phyloP scores from a whole-genome alignment of 2,888 invertebrate genomes.

The Cyrtodaria siliqua region DNA sequence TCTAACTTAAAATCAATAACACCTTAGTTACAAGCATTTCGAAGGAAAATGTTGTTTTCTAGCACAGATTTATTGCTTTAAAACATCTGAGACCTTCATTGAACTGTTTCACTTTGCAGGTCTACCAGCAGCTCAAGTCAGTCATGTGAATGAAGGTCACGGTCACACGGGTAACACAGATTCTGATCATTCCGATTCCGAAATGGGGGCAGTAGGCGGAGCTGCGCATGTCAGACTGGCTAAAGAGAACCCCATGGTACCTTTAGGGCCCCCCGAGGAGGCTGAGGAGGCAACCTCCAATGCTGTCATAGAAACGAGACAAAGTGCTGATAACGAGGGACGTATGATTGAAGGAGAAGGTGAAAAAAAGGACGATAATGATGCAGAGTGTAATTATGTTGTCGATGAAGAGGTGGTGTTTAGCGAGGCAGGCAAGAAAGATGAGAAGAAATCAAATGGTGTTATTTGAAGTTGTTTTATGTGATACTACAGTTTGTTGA shows the following conservation, averaged over 20 bases:
- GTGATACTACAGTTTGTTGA: too few relatives aligned
- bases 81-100: too few relatives aligned
- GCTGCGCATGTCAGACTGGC: slow-evolving; percentile 33
- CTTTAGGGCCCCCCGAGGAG: slow-evolving; percentile 4
- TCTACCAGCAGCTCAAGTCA: slow-evolving; percentile 62
- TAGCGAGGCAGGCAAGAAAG: slow-evolving; percentile 39
- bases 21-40: too few relatives aligned
- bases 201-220: slow-evolving; percentile 66
- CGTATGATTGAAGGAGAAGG: slow-evolving; percentile 34
- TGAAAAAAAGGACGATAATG: slow-evolving; percentile 16
- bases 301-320: slow-evolving; percentile 44
- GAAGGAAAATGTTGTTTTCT: too few relatives aligned
- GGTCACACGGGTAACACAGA: slow-evolving; percentile 33
- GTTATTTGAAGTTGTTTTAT: slow-evolving; percentile 31
- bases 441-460: slow-evolving; percentile 54
- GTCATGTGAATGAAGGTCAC: slow-evolving; percentile 27
- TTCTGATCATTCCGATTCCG: slow-evolving; percentile 53
- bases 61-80: too few relatives aligned
- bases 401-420: slow-evolving; percentile 38
- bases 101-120: too few relatives aligned
- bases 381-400: slow-evolving; percentile 7
- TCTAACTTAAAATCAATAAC: too few relatives aligned
- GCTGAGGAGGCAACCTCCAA: slow-evolving; percentile 13
- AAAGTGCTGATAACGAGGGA: slow-evolving; percentile 40
- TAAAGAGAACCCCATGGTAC: slow-evolving; percentile 42